phyloP scores from a whole-genome alignment of 1,140 invertebrate genomes.

The Phymastichus coffea region DNA sequence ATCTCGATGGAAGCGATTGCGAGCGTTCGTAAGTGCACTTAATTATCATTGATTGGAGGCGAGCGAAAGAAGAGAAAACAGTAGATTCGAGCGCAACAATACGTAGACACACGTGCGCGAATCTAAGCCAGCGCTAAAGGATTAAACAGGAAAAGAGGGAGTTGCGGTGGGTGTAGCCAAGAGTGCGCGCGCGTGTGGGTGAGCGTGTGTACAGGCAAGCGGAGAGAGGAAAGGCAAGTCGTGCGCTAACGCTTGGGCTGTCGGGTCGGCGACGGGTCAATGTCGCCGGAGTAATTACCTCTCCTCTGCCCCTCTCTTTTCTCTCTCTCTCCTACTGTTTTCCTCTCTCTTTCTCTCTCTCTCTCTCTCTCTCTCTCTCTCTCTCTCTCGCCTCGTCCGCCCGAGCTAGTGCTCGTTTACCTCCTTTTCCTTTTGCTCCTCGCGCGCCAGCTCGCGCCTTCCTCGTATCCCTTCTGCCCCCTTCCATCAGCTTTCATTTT shows the following conservation, averaged over 20 bases:
- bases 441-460: too few species aligned
- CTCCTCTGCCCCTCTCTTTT: slow-evolving; percentile 27
- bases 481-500: slow-evolving; percentile 27
- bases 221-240: slow-evolving; percentile 4
- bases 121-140: too few species aligned
- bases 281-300: slow-evolving; percentile 49
- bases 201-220: slow-evolving; percentile 9
- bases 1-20: too few species aligned
- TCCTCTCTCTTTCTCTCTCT: slow-evolving; percentile 15
- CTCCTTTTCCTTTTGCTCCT: too few species aligned
- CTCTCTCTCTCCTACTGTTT: slow-evolving; percentile 18
- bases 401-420: too few species aligned
- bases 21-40: too few species aligned
- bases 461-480: too few species aligned
- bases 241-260: slow-evolving; percentile 35
- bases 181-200: slow-evolving; percentile 16
- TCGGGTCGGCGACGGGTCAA: slow-evolving; percentile 47
- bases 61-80: too few species aligned
- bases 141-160: too few species aligned
- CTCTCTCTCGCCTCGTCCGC: slow-evolving; percentile 20
- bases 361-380: slow-evolving; percentile 4
- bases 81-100: too few species aligned
- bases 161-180: slow-evolving; percentile 12
- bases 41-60: too few species aligned
- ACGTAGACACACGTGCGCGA: too few species aligned